Evolutionary conservation across 53 echinoderm and acorn worm genomes (phyloP).

Genomic region (Glandiceps talaboti): DNA sequence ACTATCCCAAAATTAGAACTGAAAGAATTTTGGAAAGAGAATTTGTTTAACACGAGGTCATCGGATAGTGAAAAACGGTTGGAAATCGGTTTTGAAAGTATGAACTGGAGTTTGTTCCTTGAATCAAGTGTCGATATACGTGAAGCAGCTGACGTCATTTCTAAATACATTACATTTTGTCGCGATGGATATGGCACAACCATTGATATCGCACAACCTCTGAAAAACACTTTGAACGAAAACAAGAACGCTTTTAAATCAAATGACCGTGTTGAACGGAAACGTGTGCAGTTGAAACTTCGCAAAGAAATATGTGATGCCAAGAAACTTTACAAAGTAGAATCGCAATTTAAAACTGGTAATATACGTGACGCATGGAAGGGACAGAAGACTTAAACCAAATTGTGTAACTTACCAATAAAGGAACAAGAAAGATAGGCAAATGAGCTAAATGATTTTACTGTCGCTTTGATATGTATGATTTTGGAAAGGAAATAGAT

Average conservation of each 20-base stretch:
- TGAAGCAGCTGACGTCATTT: constrained; percentile 9
- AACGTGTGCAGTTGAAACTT: background rate
- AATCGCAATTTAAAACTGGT: background rate
- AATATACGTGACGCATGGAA: background rate
- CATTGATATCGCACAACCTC: constrained; percentile 20
- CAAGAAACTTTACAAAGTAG: constrained; percentile 1
- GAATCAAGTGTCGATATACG: too few relatives aligned
- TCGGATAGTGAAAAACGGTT: constrained; percentile 1
- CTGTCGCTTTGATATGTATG: background rate
- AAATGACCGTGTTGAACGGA: background rate
- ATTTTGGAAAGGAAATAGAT: background rate
- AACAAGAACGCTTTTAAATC: constrained; percentile 12
- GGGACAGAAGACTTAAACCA: background rate
- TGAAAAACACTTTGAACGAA: constrained; percentile 11
- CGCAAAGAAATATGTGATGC: background rate
- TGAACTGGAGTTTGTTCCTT: constrained; percentile 21
- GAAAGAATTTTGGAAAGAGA: background rate
- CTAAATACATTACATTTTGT: constrained; percentile 24
- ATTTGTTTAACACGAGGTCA: constrained; percentile 4
- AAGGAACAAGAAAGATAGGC: background rate
- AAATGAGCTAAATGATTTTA: background rate
- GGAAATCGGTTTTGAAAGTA: constrained; percentile 15
- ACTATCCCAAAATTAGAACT: background rate
- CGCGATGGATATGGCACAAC: constrained; percentile 11
- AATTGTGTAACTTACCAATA: background rate